phyloP scores from a whole-genome alignment of 2,888 invertebrate species.

The Ditylenchus weischeri region DNA sequence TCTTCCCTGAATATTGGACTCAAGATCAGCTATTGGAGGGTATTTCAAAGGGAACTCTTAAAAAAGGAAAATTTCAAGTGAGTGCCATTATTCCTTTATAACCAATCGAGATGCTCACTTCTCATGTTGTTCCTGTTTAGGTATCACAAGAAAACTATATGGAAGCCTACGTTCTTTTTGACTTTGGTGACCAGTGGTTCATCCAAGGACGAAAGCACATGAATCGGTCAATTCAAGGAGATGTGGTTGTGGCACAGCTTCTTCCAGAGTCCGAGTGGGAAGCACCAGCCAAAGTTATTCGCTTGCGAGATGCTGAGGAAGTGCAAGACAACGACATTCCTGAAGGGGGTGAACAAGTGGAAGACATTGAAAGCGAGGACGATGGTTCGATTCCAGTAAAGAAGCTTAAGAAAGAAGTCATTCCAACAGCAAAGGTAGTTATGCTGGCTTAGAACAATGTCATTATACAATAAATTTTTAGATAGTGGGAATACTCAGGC shows the following conservation, averaged over 20 bases:
- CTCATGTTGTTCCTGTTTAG: conserved; percentile 56
- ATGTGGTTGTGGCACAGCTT: conserved; percentile 83
- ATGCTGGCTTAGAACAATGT: too few relatives aligned
- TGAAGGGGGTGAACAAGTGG: conserved; percentile 40
- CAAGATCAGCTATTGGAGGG: conserved; percentile 75
- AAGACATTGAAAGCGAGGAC: conserved; percentile 18
- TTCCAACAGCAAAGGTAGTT: conserved; percentile 68
- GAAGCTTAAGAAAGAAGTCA: conserved; percentile 24
- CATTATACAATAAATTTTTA: conserved; percentile 43
- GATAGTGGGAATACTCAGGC: conserved; percentile 87
- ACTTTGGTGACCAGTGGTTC: conserved; percentile 63
- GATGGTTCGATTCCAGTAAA: conserved; percentile 14
- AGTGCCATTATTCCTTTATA: conserved; percentile 53
- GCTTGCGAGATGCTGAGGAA: conserved; percentile 42
- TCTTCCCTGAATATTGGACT: conserved; percentile 79
- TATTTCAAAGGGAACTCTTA: conserved; percentile 74
- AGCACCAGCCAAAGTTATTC: conserved; percentile 65
- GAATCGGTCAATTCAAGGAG: conserved; percentile 88
- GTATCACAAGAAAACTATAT: conserved; percentile 89
- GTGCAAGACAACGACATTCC: conserved; percentile 28
- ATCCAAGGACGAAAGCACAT: conserved; percentile 73
- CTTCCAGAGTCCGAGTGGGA: conserved; percentile 86
- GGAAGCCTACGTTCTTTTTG: conserved; percentile 80
- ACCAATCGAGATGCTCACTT: not conserved
- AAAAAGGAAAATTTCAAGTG: conserved; percentile 76